Evolutionary conservation across 2,113 vertebrate species (phyloP), one percentile per base, ranked within the genome.

Genomic region (Anguilla rostrata): DNA sequence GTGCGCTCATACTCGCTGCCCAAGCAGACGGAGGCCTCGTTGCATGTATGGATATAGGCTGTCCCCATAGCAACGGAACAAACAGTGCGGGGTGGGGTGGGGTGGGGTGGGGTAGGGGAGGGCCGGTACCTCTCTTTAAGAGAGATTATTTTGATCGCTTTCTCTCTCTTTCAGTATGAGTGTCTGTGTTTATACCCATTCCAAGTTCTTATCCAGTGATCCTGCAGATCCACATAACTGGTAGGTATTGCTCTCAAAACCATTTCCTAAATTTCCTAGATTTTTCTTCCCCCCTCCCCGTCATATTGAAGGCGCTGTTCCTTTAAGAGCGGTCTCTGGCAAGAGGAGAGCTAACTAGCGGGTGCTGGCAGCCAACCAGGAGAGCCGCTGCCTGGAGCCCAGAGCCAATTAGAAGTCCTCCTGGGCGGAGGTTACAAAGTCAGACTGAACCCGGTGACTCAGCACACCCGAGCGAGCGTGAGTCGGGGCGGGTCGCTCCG

Each of bases 371-470:
- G 92, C 94, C 94, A 94, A 94, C 92, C 93, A 94, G 85, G 88
- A 91, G 86, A 82, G 87, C 89, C 85, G 90, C 91, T 89, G 89
- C 87, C 88, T 87, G 87, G 88, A 93, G 82, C 88, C 86, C 60
- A 82, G 88, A 89, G 84, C 97, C 97, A 98, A 97, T 98, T 86
- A 93, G 92, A 89, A 90, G 84, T 87, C 87, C 46, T 85, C 87
- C 89, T 93, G 93, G 95, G 95, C 93, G 94, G 95, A 95, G 94
- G 94, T 94, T 90, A 90, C 92, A 91, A 95, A 96, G 95, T 95
- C 94, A 95, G 93, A 89, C 94, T 95, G 96, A 98, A 96, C 97
- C 92, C 96, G 94, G 92, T 98, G 98, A 98, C 97, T 99, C 98
- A 97, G 97, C 98, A 97, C 94, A 94, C 90, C 93, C 93, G 91